Percentiles rank a stretch among this genome's conserved stretches.
phyloP scores from a whole-genome alignment of 2,888 invertebrate genomes.

The Diaprepes abbreviatus region DNA sequence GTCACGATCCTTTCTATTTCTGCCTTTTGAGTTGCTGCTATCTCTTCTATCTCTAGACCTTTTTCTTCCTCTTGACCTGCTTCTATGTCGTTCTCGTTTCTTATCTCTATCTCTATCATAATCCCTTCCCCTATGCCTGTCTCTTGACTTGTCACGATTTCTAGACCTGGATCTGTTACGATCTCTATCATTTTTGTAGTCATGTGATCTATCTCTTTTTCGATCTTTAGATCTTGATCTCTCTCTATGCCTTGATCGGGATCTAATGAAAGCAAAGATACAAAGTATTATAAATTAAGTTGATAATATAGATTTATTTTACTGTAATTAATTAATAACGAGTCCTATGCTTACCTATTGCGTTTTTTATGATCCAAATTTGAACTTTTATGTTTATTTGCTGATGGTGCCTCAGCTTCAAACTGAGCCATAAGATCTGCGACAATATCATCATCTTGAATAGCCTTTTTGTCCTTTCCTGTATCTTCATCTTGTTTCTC shows the following conservation, averaged over 20 bases:
- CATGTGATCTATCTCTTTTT: slow-evolving; percentile 52
- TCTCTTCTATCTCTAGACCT: slow-evolving; percentile 49
- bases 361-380: slow-evolving; percentile 52
- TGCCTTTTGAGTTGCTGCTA: slow-evolving; percentile 42
- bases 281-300: background rate
- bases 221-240: slow-evolving; percentile 53
- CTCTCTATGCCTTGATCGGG: slow-evolving; percentile 44
- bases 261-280: slow-evolving; percentile 20
- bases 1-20: background rate
- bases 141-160: slow-evolving; percentile 55
- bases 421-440: slow-evolving; percentile 88
- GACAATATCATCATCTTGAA: slow-evolving; percentile 70
- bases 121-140: slow-evolving; percentile 50
- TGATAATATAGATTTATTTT: no score
- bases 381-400: slow-evolving; percentile 55
- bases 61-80: slow-evolving; percentile 54
- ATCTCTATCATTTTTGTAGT: slow-evolving; percentile 52
- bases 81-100: slow-evolving; percentile 59
- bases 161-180: slow-evolving; percentile 62
- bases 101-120: slow-evolving; percentile 54
- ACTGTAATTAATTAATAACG: background rate
- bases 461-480: slow-evolving; percentile 54
- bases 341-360: slow-evolving; percentile 39
- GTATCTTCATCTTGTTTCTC: slow-evolving; percentile 64
- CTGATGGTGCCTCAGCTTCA: slow-evolving; percentile 86